phyloP scores from a whole-genome alignment of 2,888 invertebrate species.

The Boloria selene region DNA sequence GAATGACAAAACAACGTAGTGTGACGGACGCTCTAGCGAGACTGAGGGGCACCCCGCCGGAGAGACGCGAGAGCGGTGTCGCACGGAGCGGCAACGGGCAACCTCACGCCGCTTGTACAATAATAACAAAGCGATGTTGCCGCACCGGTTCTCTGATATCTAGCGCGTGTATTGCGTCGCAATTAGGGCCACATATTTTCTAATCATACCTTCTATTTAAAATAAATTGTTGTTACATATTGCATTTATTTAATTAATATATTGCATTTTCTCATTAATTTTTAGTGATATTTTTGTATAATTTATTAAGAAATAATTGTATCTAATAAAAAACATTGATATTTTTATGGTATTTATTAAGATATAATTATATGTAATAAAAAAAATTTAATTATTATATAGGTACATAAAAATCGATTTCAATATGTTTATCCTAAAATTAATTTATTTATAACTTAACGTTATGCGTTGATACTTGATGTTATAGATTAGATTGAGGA shows the following conservation, averaged over 20 bases:
- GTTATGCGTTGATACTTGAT: too few relatives aligned
- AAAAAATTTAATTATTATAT: too few relatives aligned
- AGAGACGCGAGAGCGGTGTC: constrained; percentile 70
- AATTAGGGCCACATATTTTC: constrained; percentile 20
- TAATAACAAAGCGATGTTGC: constrained; percentile 47
- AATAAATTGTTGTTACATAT: neutral
- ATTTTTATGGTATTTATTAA: too few relatives aligned
- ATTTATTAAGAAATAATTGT: too few relatives aligned
- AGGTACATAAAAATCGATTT: too few relatives aligned
- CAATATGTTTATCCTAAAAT: too few relatives aligned
- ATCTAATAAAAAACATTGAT: too few relatives aligned
- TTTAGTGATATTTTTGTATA: too few relatives aligned
- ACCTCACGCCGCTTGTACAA: constrained; percentile 49
- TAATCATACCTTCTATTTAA: constrained; percentile 8
- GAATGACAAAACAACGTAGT: constrained; percentile 54
- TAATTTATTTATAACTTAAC: too few relatives aligned
- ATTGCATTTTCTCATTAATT: neutral
- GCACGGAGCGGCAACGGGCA: constrained; percentile 71
- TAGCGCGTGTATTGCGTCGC: constrained; percentile 25
- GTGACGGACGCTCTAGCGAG: constrained; percentile 72
- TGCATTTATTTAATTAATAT: neutral
- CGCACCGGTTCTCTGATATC: constrained; percentile 33
- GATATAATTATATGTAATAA: too few relatives aligned
- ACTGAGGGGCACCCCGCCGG: constrained; percentile 63
- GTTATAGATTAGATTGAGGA: neutral